Conservation (phyloP, 2,113 vertebrate genomes). For the Otus sunia region DNA sequence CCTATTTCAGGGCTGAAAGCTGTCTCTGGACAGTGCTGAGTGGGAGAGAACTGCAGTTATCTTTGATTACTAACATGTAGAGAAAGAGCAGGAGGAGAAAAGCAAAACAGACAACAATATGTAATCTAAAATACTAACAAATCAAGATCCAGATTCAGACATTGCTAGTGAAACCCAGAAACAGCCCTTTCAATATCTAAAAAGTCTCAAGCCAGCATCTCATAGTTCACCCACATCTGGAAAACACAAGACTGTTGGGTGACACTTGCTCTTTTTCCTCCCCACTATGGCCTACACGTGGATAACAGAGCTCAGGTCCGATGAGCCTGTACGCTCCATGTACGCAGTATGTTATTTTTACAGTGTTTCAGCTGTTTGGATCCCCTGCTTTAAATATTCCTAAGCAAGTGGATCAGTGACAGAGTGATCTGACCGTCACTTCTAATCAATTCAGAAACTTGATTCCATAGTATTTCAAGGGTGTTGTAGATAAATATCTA, state of each 20-base stretch:
- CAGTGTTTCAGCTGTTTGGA: background rate
- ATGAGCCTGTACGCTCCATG: background rate
- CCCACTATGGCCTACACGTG: rapidly evolving
- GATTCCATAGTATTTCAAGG: background rate
- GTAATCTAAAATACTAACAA: background rate
- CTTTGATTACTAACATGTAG: background rate
- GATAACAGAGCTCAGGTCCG: background rate
- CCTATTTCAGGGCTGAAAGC: background rate
- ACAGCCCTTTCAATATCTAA: background rate
- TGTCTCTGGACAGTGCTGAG: background rate
- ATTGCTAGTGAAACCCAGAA: background rate
- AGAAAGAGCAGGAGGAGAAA: background rate
- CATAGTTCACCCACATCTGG: background rate
- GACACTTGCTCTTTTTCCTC: background rate
- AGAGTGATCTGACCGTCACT: background rate
- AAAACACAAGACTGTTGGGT: background rate
- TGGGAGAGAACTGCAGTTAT: background rate
- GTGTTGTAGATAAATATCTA: background rate
- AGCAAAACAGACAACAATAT: background rate
- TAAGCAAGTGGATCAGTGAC: background rate
- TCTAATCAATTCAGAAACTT: background rate
- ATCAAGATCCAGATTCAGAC: background rate
- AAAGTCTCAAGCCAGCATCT: background rate
- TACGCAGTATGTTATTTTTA: background rate
- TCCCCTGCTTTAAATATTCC: background rate